Conservation (phyloP, 2,113 vertebrate species). For the Nannobrachium achirus region DNA sequence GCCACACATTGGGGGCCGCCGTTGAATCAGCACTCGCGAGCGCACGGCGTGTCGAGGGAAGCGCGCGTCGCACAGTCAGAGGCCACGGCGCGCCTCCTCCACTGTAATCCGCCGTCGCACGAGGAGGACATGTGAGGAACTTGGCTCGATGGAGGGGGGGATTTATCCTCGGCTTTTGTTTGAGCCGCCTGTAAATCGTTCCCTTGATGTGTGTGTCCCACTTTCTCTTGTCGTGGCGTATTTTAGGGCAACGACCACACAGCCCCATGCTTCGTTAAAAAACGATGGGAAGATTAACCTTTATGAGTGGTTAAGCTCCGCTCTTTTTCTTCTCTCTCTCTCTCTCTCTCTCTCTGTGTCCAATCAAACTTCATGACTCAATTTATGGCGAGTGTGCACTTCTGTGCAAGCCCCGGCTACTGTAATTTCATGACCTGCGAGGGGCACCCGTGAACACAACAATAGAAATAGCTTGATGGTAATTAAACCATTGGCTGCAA, state of each 20-base stretch:
- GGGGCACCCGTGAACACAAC: constrained; percentile 55
- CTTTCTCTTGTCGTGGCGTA: background rate
- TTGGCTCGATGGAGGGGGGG: background rate
- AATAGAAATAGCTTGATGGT: constrained; percentile 74
- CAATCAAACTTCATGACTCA: constrained; percentile 62
- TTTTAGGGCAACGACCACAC: background rate
- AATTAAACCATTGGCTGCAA: constrained; percentile 80
- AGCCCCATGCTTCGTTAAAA: background rate
- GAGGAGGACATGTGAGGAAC: background rate
- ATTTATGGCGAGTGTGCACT: constrained; percentile 53
- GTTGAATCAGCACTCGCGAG: background rate
- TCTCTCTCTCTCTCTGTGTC: too few relatives aligned
- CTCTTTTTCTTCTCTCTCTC: too few relatives aligned
- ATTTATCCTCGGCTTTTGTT: constrained; percentile 1
- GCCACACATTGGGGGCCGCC: background rate
- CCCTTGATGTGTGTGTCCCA: background rate
- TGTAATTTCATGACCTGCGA: constrained; percentile 72
- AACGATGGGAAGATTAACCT: constrained; percentile 45
- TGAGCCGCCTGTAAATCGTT: background rate
- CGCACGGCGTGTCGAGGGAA: background rate
- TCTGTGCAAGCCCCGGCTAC: constrained; percentile 48
- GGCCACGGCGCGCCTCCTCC: background rate
- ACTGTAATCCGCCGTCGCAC: background rate
- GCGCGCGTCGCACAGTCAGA: background rate
- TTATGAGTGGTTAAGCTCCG: constrained; percentile 43